These are phyloP conservation scores for Lanius collurio DNA, from an alignment of 2,113 vertebrate genomes.

Conservation along the genomic window DNA sequence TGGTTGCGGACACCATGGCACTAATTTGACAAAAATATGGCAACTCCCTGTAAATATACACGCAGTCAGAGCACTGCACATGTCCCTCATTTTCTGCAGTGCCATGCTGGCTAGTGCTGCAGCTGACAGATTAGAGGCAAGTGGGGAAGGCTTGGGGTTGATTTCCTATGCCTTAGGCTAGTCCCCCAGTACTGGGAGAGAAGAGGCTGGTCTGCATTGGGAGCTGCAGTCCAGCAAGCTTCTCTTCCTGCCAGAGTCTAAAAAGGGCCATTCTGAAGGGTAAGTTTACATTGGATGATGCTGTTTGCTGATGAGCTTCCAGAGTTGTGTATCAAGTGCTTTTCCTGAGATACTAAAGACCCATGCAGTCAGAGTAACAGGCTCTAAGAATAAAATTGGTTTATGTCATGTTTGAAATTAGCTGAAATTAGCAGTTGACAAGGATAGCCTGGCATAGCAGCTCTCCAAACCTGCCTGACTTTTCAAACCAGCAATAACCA, in stretches of 20 bases:
- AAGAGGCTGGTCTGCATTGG: neutral
- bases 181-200: neutral
- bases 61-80: neutral
- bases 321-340: neutral
- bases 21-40: neutral
- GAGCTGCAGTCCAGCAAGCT: neutral
- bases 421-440: conserved; percentile 6
- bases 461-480: neutral
- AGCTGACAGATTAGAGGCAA: neutral
- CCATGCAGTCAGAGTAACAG: neutral
- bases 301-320: neutral
- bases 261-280: neutral
- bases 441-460: neutral
- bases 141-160: neutral
- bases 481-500: neutral
- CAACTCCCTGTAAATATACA: neutral
- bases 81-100: neutral
- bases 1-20: neutral
- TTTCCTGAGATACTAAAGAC: neutral
- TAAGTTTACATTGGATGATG: neutral
- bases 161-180: neutral
- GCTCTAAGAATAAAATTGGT: neutral
- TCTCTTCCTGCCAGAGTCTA: neutral
- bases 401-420: conserved; percentile 14
- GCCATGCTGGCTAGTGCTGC: neutral